Percentiles rank a stretch among this genome's conserved stretches.
Conservation (phyloP, 2,888 invertebrate genomes). For the Tuberolachnus salignus region DNA sequence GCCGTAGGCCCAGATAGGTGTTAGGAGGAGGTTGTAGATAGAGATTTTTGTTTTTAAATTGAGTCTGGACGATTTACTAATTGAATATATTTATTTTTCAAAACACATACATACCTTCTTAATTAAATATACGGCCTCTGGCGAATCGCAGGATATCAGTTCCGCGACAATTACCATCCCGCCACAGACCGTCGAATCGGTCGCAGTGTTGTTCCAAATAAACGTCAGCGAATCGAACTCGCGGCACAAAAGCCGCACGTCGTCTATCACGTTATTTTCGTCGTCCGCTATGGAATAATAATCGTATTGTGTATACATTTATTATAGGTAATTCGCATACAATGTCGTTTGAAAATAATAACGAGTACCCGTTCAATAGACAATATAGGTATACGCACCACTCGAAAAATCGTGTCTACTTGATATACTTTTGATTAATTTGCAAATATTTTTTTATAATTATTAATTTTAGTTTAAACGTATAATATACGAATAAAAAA, state of each 20-base stretch:
- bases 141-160: not conserved
- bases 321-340: not conserved
- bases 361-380: not conserved
- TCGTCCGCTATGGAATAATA: not conserved
- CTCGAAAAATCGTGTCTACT: too few relatives aligned
- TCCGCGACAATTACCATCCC: not conserved
- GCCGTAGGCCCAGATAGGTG: too few relatives aligned
- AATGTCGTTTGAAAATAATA: not conserved
- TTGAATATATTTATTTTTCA: too few relatives aligned
- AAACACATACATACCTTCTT: slow-evolving; percentile 1
- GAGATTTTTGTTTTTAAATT: too few relatives aligned
- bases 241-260: slow-evolving; percentile 28
- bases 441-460: too few relatives aligned
- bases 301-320: not conserved
- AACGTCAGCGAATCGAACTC: slow-evolving; percentile 39
- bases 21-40: too few relatives aligned
- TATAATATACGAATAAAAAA: too few relatives aligned
- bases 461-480: too few relatives aligned
- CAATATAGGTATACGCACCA: not conserved
- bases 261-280: not conserved
- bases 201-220: not conserved
- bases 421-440: too few relatives aligned
- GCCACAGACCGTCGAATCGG: not conserved
- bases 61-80: too few relatives aligned
- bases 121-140: not conserved